phyloP scores from a whole-genome alignment of 2,888 invertebrate species.

The Entomobrya proxima region DNA sequence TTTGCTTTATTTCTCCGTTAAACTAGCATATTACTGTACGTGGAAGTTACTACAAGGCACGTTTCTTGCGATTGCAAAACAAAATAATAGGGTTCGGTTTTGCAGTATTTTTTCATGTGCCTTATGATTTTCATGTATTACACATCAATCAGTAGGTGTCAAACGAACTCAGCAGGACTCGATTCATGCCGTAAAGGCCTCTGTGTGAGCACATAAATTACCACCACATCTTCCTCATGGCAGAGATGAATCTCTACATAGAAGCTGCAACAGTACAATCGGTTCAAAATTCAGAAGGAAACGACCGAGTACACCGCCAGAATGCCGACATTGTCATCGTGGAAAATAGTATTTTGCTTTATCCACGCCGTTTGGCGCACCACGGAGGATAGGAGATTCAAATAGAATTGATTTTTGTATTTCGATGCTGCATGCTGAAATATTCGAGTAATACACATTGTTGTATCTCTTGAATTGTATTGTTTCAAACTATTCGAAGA shows the following conservation, averaged over 20 bases:
- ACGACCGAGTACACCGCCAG: neutral
- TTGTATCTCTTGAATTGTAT: neutral
- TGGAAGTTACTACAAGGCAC: neutral
- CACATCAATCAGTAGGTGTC: conserved; percentile 64
- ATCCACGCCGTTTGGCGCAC: neutral
- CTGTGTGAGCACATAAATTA: conserved; percentile 61
- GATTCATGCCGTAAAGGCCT: conserved; percentile 44
- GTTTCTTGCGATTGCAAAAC: neutral
- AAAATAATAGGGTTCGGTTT: neutral
- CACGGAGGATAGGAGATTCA: neutral
- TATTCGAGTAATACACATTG: neutral
- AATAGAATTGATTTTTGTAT: conserved; percentile 16
- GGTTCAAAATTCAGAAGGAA: neutral
- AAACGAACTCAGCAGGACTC: conserved; percentile 59
- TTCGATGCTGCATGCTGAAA: neutral
- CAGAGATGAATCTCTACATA: neutral
- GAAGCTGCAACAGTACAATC: neutral
- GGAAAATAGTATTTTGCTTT: neutral
- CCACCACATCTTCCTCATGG: neutral
- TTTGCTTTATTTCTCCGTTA: conserved; percentile 16
- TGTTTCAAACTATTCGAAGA: neutral
- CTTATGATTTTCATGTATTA: conserved; percentile 50
- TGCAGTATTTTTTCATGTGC: neutral
- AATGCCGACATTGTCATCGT: neutral
- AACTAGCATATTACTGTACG: neutral